Evolutionary conservation across 2,113 vertebrate genomes (phyloP).

Genomic region (Heterocephalus glaber): DNA sequence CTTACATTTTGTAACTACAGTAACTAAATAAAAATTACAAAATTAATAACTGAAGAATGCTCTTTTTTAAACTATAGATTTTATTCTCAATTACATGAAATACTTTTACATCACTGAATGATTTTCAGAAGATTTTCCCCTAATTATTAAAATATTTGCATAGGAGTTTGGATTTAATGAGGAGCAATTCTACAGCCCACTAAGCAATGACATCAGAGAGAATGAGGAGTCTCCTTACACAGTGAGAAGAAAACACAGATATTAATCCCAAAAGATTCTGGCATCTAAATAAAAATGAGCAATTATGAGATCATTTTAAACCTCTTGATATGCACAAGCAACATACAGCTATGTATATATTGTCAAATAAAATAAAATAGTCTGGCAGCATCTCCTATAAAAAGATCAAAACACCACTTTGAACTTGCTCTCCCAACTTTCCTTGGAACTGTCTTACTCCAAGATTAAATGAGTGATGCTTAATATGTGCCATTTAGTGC

Average conservation of each 20-base stretch:
- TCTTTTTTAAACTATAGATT: not conserved
- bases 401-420: not conserved
- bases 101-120: not conserved
- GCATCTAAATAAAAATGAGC: not conserved
- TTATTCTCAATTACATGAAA: not conserved
- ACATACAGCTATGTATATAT: not conserved
- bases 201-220: not conserved
- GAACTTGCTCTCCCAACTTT: not conserved
- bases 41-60: not conserved
- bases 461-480: conserved; percentile 35
- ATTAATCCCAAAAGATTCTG: not conserved
- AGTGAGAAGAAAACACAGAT: not conserved
- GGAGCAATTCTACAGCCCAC: not conserved
- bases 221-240: not conserved
- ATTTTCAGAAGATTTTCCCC: not conserved
- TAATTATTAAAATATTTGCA: not conserved
- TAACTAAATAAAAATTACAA: not conserved
- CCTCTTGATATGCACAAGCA: not conserved
- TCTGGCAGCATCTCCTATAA: not conserved
- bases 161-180: not conserved
- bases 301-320: not conserved
- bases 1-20: not conserved
- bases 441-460: not conserved
- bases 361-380: conserved; percentile 5
- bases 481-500: conserved; percentile 21